Evolutionary conservation across 1,140 invertebrate genomes (phyloP).

Genomic region (Pissodes strobi): DNA sequence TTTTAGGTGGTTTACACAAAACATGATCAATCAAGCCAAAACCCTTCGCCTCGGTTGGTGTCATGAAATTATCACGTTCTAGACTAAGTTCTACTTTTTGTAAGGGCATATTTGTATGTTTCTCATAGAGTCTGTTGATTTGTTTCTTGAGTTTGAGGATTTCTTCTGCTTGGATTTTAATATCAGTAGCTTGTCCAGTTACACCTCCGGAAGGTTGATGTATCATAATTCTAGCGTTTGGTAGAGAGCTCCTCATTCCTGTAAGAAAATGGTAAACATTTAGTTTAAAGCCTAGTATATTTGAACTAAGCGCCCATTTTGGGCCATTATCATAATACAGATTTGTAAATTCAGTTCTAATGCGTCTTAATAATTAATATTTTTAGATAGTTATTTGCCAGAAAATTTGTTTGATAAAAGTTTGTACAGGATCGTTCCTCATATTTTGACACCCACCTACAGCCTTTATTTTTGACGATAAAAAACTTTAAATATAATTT

Average conservation of each 20-base stretch:
- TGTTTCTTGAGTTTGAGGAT: conserved; percentile 91
- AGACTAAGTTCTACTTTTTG: conserved; percentile 80
- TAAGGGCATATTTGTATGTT: conserved; percentile 85
- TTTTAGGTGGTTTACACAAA: conserved; percentile 56
- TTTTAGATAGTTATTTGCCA: no score
- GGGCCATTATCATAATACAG: no score
- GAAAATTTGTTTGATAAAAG: no score
- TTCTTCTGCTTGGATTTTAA: conserved; percentile 97
- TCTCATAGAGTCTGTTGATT: conserved; percentile 88
- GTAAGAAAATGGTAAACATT: no score
- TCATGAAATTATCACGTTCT: conserved; percentile 96
- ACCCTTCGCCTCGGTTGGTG: conserved; percentile 81
- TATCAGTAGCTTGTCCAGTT: conserved; percentile 94
- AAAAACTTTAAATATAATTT: no score
- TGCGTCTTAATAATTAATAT: no score
- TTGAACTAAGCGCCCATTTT: no score
- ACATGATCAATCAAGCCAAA: conserved; percentile 97
- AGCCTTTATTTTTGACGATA: no score
- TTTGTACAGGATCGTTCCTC: no score
- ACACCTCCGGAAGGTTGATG: conserved; percentile 97
- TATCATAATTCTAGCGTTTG: conserved; percentile 98
- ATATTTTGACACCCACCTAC: no score
- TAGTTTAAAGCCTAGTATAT: no score
- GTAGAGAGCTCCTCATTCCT: conserved; percentile 76
- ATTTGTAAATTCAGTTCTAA: no score